Conservation (phyloP, 2,888 invertebrate genomes). For the Apamea epomidion region DNA sequence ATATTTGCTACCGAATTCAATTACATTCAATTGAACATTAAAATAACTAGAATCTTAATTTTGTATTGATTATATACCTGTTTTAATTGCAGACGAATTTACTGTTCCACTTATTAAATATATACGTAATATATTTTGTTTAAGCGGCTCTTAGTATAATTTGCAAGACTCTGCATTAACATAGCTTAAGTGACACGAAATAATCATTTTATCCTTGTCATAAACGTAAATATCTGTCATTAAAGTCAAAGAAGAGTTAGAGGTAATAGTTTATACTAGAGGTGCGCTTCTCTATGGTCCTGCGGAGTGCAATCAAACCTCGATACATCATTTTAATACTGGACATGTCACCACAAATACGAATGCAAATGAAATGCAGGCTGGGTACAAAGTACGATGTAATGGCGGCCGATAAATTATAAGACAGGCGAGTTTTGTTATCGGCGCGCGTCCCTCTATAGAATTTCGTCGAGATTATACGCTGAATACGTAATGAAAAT, state of each 20-base stretch:
- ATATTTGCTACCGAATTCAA: slow-evolving; percentile 57
- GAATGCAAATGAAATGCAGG: slow-evolving; percentile 88
- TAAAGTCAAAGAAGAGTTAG: slow-evolving; percentile 69
- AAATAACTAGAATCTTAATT: slow-evolving; percentile 34
- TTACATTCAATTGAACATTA: slow-evolving; percentile 54
- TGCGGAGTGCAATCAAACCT: slow-evolving; percentile 80
- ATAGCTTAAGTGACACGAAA: slow-evolving; percentile 53
- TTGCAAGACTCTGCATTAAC: slow-evolving; percentile 36
- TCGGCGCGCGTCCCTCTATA: slow-evolving; percentile 83
- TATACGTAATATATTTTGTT: slow-evolving; percentile 40
- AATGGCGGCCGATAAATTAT: slow-evolving; percentile 88
- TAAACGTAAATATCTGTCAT: slow-evolving; percentile 72
- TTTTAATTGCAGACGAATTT: slow-evolving; percentile 45
- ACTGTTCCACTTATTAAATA: slow-evolving; percentile 33
- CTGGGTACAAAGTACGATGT: slow-evolving; percentile 82
- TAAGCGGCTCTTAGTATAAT: slow-evolving; percentile 30
- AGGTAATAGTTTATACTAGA: slow-evolving; percentile 63
- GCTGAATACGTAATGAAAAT: slow-evolving; percentile 85
- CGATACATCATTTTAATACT: slow-evolving; percentile 89
- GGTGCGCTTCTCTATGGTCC: slow-evolving; percentile 57
- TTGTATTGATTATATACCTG: slow-evolving; percentile 36
- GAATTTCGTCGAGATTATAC: slow-evolving; percentile 88
- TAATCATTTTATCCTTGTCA: slow-evolving; percentile 66
- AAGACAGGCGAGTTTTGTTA: slow-evolving; percentile 84
- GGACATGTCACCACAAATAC: slow-evolving; percentile 88